A percentile compares a stretch with the other conserved stretches of the same genome.
Evolutionary conservation across 2,113 vertebrate species (phyloP).

Genomic region (Crotalus helleri): DNA sequence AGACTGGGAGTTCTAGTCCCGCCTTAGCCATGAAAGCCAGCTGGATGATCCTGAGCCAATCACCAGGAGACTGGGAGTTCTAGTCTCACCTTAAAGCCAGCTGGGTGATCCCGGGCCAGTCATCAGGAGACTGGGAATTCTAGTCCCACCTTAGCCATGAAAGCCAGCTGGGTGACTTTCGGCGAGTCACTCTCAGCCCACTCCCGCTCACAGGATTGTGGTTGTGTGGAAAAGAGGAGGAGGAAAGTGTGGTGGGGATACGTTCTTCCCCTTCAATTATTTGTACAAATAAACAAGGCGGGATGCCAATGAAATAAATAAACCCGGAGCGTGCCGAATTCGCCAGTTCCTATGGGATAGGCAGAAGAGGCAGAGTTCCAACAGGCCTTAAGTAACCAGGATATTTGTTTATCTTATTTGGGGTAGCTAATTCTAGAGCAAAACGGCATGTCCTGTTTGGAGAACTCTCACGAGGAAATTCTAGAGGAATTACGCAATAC

Average conservation of each 20-base stretch:
- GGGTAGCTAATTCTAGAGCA: neutral
- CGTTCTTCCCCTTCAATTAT: neutral
- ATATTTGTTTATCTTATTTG: neutral
- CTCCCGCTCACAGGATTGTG: neutral
- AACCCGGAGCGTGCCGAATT: neutral
- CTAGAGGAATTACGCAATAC: slow-evolving; percentile 68
- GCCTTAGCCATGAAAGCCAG: too few species aligned
- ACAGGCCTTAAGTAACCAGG: neutral
- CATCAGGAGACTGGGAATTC: neutral
- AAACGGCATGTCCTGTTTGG: slow-evolving; percentile 63
- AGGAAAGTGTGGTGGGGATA: neutral
- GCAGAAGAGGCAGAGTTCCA: neutral
- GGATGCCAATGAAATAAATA: neutral
- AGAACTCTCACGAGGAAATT: slow-evolving; percentile 62
- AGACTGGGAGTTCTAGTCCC: too few species aligned
- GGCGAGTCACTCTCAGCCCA: neutral
- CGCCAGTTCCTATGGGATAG: too few species aligned
- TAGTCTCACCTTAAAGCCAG: neutral
- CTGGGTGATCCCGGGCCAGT: neutral
- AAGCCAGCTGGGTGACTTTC: too few species aligned
- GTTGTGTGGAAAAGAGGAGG: neutral
- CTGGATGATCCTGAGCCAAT: neutral
- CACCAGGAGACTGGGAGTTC: neutral
- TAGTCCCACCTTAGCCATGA: too few species aligned
- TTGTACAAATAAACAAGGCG: neutral